These are phyloP conservation scores for Cylindroiulus punctatus DNA, from an alignment of 2,888 invertebrate genomes.

Conservation along the genomic window DNA sequence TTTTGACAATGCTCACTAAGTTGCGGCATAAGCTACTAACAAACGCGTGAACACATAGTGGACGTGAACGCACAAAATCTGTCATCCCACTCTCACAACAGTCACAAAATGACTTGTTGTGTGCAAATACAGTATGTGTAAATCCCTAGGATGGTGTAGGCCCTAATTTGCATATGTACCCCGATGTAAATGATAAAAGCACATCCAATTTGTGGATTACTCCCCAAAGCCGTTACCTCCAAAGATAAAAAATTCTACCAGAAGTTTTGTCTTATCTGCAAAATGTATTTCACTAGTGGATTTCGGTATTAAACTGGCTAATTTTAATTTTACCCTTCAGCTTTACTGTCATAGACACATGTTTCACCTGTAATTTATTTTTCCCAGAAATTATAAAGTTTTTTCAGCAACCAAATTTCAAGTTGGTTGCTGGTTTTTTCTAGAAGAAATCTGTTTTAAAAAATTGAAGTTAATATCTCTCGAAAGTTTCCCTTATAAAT, in stretches of 20 bases:
- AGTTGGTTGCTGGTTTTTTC: no score
- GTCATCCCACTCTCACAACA: neutral
- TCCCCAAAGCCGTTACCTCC: neutral
- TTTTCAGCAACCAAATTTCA: no score
- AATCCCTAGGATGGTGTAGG: neutral
- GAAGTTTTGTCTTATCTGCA: neutral
- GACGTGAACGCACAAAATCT: neutral
- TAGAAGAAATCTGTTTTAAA: no score
- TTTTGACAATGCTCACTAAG: conserved; percentile 39
- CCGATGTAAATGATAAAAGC: neutral
- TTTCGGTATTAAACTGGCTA: no score
- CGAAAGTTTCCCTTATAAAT: no score
- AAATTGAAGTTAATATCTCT: no score
- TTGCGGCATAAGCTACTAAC: neutral
- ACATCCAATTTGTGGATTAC: neutral
- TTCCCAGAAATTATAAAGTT: no score
- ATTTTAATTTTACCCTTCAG: no score
- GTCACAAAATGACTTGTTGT: neutral
- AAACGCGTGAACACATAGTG: neutral
- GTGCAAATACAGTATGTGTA: neutral
- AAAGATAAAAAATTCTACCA: neutral
- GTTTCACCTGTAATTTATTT: no score
- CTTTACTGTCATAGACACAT: no score
- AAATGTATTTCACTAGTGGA: neutral
- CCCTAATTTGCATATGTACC: neutral